phyloP scores from a whole-genome alignment of 2,888 invertebrate genomes.

The Maniola hyperantus region DNA sequence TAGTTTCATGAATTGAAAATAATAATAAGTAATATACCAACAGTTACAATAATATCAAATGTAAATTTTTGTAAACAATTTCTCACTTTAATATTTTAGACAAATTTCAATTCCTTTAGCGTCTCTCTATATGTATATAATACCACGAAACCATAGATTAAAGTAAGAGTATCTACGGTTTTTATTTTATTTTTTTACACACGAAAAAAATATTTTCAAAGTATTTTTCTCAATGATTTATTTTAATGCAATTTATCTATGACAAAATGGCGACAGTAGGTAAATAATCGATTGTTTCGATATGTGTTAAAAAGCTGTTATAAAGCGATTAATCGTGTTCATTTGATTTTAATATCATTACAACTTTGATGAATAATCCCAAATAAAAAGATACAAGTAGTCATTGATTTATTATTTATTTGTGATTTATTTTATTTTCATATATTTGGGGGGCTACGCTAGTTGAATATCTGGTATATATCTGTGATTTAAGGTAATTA shows the following conservation, averaged over 20 bases:
- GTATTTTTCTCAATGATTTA: not conserved
- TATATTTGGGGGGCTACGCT: too few relatives aligned
- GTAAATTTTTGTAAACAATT: not conserved
- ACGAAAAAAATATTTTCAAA: too few relatives aligned
- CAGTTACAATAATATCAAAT: conserved; percentile 11
- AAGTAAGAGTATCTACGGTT: too few relatives aligned
- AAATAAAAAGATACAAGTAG: too few relatives aligned
- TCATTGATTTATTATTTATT: not conserved
- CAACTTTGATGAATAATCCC: too few relatives aligned
- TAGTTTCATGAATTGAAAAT: not conserved
- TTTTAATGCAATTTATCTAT: not conserved
- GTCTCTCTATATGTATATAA: not conserved
- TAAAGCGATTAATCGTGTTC: too few relatives aligned
- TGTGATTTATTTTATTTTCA: not conserved
- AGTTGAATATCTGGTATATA: too few relatives aligned
- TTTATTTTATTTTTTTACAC: too few relatives aligned
- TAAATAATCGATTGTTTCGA: too few relatives aligned
- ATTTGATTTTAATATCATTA: too few relatives aligned
- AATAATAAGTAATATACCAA: not conserved
- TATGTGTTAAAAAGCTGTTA: too few relatives aligned
- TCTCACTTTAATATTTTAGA: conserved; percentile 14
- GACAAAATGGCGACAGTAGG: too few relatives aligned
- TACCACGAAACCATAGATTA: not conserved
- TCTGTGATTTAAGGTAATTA: conserved; percentile 4
- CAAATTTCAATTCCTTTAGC: conserved; percentile 18